These are phyloP conservation scores for Apodemia mormo DNA, from an alignment of 2,888 invertebrate genomes.

Conservation along the genomic window DNA sequence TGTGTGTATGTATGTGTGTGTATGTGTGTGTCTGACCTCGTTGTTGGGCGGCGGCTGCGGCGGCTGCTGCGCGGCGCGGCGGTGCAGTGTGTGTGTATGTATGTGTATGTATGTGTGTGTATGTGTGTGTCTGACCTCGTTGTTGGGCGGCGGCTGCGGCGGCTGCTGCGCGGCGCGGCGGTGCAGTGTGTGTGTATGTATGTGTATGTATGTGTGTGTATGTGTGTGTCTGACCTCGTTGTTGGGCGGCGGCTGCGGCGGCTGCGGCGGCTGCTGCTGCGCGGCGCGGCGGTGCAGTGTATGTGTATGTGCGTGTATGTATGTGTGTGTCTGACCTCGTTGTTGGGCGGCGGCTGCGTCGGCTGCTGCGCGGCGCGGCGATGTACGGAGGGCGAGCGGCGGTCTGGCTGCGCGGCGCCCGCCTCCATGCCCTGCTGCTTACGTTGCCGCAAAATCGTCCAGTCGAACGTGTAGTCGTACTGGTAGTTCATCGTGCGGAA, in stretches of 20 bases:
- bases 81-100: no score
- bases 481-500: conserved; percentile 99
- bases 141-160: no score
- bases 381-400: conserved; percentile 72
- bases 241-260: neutral
- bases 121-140: no score
- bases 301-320: conserved; percentile 22
- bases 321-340: conserved; percentile 54
- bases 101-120: no score
- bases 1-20: no score
- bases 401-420: conserved; percentile 62
- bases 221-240: no score
- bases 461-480: conserved; percentile 99
- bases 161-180: no score
- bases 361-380: conserved; percentile 67
- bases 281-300: conserved; percentile 5
- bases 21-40: no score
- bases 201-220: no score
- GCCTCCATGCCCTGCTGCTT: conserved; percentile 70
- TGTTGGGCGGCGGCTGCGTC: conserved; percentile 68
- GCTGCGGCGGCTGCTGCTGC: neutral
- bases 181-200: no score
- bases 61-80: no score
- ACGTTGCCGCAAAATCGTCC: conserved; percentile 99
- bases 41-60: no score